A percentile compares a stretch with the other conserved stretches of the same genome.
Evolutionary conservation across 2,797 vertebrate species (phyloP).

Genomic region (Typhlichthys subterraneus): DNA sequence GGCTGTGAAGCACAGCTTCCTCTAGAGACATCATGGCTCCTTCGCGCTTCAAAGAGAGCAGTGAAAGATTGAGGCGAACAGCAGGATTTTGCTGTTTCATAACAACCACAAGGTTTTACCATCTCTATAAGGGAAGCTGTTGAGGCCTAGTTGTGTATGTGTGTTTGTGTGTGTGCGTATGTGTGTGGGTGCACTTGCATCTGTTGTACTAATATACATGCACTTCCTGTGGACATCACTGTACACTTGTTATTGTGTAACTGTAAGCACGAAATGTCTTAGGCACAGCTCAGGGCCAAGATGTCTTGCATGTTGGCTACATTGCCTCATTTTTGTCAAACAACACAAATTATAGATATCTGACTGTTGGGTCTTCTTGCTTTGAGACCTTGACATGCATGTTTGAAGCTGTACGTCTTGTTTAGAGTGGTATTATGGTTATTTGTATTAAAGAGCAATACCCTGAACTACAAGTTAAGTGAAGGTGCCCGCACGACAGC

Average conservation of each 20-base stretch:
- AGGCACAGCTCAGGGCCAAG: too few relatives aligned
- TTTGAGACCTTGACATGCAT: too few relatives aligned
- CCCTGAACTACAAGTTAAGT: constrained; percentile 3
- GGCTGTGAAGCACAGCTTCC: constrained; percentile 26
- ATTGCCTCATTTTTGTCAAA: too few relatives aligned
- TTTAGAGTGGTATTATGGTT: neutral
- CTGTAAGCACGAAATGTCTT: too few relatives aligned
- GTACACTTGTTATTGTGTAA: neutral
- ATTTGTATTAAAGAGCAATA: constrained; percentile 3
- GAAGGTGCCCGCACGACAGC: constrained; percentile 3
- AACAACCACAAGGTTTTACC: constrained; percentile 37
- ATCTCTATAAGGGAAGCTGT: too few relatives aligned
- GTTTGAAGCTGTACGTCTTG: too few relatives aligned
- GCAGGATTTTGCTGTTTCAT: constrained; percentile 62
- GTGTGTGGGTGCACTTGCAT: constrained; percentile 21
- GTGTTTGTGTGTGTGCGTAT: constrained; percentile 10
- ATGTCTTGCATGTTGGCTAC: too few relatives aligned
- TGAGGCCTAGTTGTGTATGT: neutral
- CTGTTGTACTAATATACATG: constrained; percentile 1
- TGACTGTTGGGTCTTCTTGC: too few relatives aligned
- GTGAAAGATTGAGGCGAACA: constrained; percentile 45
- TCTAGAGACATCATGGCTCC: constrained; percentile 29
- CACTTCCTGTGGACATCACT: neutral
- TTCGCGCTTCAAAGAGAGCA: constrained; percentile 49
- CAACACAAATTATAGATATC: too few relatives aligned